A percentile compares a stretch with the other conserved stretches of the same genome.
These are phyloP conservation scores for Eonycteris spelaea DNA, from an alignment of 2,113 vertebrate species.

Conservation along the genomic window DNA sequence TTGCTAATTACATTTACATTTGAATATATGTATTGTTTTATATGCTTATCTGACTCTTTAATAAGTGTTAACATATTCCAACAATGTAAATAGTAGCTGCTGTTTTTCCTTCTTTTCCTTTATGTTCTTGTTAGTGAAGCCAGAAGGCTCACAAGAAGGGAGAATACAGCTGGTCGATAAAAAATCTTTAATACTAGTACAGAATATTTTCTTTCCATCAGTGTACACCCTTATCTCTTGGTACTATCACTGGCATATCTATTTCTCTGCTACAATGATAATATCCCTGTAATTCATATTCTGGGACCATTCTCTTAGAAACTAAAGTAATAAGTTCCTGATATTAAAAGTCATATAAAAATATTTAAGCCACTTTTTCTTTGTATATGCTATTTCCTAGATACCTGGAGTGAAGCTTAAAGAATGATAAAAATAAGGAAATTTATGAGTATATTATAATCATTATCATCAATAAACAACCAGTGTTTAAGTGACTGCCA, in stretches of 20 bases:
- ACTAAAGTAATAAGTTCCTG: not conserved
- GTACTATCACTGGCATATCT: not conserved
- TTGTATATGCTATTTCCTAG: not conserved
- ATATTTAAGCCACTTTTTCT: not conserved
- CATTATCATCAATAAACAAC: slow-evolving; percentile 31
- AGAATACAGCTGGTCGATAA: not conserved
- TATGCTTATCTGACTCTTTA: not conserved
- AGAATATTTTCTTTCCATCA: not conserved
- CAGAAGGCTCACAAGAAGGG: not conserved
- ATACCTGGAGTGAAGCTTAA: not conserved
- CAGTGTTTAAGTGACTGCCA: not conserved
- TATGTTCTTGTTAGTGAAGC: not conserved
- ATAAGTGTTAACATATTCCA: not conserved
- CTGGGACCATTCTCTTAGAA: not conserved
- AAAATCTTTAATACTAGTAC: not conserved
- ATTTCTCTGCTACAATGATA: not conserved
- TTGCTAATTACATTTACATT: not conserved
- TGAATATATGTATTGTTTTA: not conserved
- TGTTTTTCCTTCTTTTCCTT: not conserved
- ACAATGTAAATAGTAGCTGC: not conserved
- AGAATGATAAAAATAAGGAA: not conserved
- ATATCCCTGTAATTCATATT: not conserved
- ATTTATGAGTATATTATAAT: not conserved
- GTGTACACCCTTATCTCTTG: not conserved
- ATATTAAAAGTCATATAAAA: not conserved